phyloP scores from a whole-genome alignment of 1,140 invertebrate genomes.

The Scaptomyza graminum region DNA sequence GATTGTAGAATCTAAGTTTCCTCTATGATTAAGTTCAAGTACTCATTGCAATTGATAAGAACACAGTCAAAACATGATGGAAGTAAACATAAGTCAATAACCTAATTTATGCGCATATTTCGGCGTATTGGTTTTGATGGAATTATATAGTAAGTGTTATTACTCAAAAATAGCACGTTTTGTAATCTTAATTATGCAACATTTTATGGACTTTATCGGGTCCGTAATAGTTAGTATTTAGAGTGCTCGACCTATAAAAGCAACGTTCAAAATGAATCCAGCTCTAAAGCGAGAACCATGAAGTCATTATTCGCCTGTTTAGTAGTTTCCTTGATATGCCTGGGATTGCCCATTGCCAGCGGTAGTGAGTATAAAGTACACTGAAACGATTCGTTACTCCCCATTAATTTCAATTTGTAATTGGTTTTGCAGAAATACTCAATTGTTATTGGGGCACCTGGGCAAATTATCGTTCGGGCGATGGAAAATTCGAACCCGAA shows the following conservation, averaged over 20 bases:
- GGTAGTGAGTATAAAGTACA: slow-evolving; percentile 50
- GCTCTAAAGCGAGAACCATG: slow-evolving; percentile 38
- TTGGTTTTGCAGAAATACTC: slow-evolving; percentile 84
- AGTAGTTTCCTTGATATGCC: slow-evolving; percentile 40
- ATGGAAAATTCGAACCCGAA: slow-evolving; percentile 85
- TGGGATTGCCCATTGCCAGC: slow-evolving; percentile 32
- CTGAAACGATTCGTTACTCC: not conserved
- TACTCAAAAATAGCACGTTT: slow-evolving; percentile 1
- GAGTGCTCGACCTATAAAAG: slow-evolving; percentile 52
- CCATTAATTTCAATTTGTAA: not conserved
- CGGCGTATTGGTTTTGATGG: not conserved
- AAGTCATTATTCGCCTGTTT: slow-evolving; percentile 35
- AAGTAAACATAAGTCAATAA: not conserved
- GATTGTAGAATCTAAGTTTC: not conserved
- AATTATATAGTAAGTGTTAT: not conserved
- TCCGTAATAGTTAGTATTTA: not conserved
- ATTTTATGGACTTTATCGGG: slow-evolving; percentile 29
- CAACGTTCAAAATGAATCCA: not conserved
- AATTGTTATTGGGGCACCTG: slow-evolving; percentile 88
- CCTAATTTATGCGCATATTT: slow-evolving; percentile 48
- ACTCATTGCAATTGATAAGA: slow-evolving; percentile 6
- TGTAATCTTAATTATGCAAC: slow-evolving; percentile 5
- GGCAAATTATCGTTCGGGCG: slow-evolving; percentile 86
- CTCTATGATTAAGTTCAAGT: not conserved
- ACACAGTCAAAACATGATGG: not conserved